Evolutionary conservation across 2,113 vertebrate genomes (phyloP), one percentile per base, ranked within the genome.

Genomic region (Gobiocypris rarus): DNA sequence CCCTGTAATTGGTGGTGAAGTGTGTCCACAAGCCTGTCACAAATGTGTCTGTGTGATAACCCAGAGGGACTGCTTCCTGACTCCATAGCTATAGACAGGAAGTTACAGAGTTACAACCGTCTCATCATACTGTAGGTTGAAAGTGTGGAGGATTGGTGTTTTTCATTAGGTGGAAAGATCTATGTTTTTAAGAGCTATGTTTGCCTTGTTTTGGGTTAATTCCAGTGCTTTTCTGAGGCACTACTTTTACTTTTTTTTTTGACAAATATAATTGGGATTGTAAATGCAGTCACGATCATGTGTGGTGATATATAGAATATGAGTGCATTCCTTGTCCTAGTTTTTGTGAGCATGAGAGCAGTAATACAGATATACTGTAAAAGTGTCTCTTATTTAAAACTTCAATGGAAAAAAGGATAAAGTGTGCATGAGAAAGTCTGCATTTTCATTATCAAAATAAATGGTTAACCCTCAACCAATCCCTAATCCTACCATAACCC

Each of bases 1-100:
- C 74, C 75, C 83, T 63, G 56, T 78, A 70, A 84, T 84, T 76
- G 76, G 34, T 56, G 48, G n/a, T 43, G 61, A 69, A 58, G 75
- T 70, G 63, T 84, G 24, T 70, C 76, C 76, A 17, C 56, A 45
- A 73, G 70, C 26, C 56, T 63, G 52, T 58, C 52, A 73, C 70
- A 24, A 15, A 56, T 73, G 52, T 58, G 31, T 71, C 28, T 54
- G n/a, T 78, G 70, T 45, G 15, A 59, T 34, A 38, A 54, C 15
- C 26, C n/a, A 8, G n/a, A 54, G 31, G 34, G 19, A 84, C 75
- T 43, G 65, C 28, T 54, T 70, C 63, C 78, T 67, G 59, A 28
- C 78, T 67, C 43, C 1, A 24, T 58, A 22, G 11, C 19, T 8
- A n/a, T 58, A 13, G 28, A 19, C 75, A 77, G 54, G 75, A 77